Evolutionary conservation across 2,113 vertebrate species (phyloP), one percentile per base, ranked within the genome.

Genomic region (Rattus rattus): DNA sequence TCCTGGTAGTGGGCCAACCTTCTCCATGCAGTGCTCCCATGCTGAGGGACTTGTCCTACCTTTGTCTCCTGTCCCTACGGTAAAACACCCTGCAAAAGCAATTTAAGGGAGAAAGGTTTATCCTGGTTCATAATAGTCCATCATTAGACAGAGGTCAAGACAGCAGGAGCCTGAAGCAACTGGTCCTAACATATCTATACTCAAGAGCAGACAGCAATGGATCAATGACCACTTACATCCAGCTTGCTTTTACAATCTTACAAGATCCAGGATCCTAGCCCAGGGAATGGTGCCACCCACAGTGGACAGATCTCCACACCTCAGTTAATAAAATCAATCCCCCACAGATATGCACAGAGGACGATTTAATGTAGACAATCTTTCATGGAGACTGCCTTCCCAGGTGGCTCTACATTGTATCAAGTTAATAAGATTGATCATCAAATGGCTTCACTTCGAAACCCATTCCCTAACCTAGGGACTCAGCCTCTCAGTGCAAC

Each of bases 1-100:
- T 49, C 36, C 65, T 10, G 3, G 30, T 22, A 54, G 69, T 19
- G 33, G 2, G 0, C 12, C 39, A 47, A 43, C 0, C 88, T 77
- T 75, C 89, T 72, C 73, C 61, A 36, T 1, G 16, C 49, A 6
- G 20, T 24, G 19, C 2, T 56, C 30, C 52, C 10, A 67, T 10
- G 80, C 30, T 52, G 69, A 63, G 17, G 86, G 30, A 56, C 49
- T 9, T 70, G 39, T 67, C n/a, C 39, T 19, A 26, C 14, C 28
- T 67, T 49, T 26, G 26, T 85, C 63, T 85, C 61, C 83, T 20
- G 24, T 67, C 0, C 0, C 26, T 86, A 39, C 49, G 83, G 33
- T 47, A 67, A 86, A 86, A 86, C 7, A 47, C 26, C 26, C 61
- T 28, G 1, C 8, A 86, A 86, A 67, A 2, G 9, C 61, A 61